Conservation (phyloP, 2,888 invertebrate species). For the Omphaloscelis lunosa region DNA sequence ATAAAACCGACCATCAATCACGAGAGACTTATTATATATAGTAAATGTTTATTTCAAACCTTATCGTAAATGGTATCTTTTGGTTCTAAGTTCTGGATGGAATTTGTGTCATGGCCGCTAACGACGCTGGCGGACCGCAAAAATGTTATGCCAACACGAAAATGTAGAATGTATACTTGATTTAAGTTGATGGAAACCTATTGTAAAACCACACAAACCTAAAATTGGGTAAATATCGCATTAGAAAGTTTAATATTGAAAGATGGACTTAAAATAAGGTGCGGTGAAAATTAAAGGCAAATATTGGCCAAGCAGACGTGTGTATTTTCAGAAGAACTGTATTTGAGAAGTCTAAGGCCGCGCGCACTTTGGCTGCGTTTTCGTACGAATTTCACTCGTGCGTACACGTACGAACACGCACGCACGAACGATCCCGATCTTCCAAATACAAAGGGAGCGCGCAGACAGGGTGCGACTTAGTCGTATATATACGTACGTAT, state of each 20-base stretch:
- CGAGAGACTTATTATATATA: not conserved
- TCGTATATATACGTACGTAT: no score
- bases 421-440: no score
- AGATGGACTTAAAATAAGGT: slow-evolving; percentile 24
- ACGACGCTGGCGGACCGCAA: slow-evolving; percentile 61
- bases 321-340: not conserved
- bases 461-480: no score
- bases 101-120: slow-evolving; percentile 70
- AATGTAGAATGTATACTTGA: slow-evolving; percentile 28
- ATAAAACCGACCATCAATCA: slow-evolving; percentile 25
- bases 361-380: no score
- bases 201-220: slow-evolving; percentile 33
- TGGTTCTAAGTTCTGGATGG: slow-evolving; percentile 52
- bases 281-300: slow-evolving; percentile 24
- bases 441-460: no score
- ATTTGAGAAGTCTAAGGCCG: no score
- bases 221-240: slow-evolving; percentile 22
- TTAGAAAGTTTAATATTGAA: slow-evolving; percentile 53
- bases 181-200: slow-evolving; percentile 25
- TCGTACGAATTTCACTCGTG: no score
- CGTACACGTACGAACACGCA: no score
- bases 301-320: slow-evolving; percentile 1
- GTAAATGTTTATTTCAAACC: slow-evolving; percentile 36
- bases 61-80: slow-evolving; percentile 42
- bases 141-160: slow-evolving; percentile 52